phyloP scores from a whole-genome alignment of 2,113 vertebrate genomes.

The Myotis davidii region DNA sequence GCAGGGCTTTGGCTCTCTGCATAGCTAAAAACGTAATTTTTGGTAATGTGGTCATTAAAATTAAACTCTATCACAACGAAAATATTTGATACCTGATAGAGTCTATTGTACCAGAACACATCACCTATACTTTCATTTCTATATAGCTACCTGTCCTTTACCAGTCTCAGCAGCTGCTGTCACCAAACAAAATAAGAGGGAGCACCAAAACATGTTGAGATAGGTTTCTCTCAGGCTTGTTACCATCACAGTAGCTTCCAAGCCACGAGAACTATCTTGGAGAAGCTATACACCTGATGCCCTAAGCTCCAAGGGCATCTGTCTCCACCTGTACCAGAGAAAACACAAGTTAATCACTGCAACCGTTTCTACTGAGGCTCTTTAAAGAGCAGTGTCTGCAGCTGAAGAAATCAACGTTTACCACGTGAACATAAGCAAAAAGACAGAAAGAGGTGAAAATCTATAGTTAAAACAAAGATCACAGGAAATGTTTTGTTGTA shows the following conservation, averaged over 20 bases:
- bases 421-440: neutral
- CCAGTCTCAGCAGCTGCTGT: neutral
- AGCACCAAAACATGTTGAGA: neutral
- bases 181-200: neutral
- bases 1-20: neutral
- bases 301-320: neutral
- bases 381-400: neutral
- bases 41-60: neutral
- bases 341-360: neutral
- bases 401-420: neutral
- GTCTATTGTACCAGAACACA: neutral
- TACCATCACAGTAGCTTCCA: neutral
- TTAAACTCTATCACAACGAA: slow-evolving; percentile 7
- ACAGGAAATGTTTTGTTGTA: slow-evolving; percentile 57
- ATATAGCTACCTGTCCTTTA: neutral
- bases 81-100: slow-evolving; percentile 27
- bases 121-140: neutral
- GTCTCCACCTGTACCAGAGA: neutral
- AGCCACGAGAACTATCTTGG: neutral
- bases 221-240: neutral
- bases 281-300: neutral
- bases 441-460: neutral
- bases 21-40: neutral
- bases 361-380: neutral
- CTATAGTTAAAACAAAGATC: slow-evolving; percentile 35